Evolutionary conservation across 2,888 invertebrate genomes (phyloP).

Genomic region (Drosophila fulvimacula): DNA sequence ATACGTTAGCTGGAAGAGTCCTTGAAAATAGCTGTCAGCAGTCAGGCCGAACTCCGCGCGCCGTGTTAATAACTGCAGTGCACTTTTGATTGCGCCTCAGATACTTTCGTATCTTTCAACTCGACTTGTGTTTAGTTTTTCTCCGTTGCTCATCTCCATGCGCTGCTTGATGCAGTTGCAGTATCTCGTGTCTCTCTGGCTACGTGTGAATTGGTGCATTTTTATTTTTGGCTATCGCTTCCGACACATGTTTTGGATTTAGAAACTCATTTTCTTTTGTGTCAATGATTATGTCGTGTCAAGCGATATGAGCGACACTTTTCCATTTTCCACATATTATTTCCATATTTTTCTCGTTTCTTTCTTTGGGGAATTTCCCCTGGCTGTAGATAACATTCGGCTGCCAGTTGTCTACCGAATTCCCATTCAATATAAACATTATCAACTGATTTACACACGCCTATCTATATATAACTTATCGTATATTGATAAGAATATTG

Average conservation of each 20-base stretch:
- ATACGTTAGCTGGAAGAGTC: slow-evolving; percentile 38
- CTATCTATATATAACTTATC: slow-evolving; percentile 48
- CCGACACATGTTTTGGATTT: slow-evolving; percentile 67
- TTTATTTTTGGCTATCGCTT: slow-evolving; percentile 60
- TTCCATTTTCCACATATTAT: slow-evolving; percentile 38
- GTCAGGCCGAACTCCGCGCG: slow-evolving; percentile 30
- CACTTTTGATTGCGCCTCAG: slow-evolving; percentile 60
- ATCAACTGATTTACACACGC: slow-evolving; percentile 23
- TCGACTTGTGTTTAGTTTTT: slow-evolving; percentile 49
- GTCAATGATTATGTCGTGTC: slow-evolving; percentile 53
- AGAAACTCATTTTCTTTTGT: slow-evolving; percentile 64
- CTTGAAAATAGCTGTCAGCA: slow-evolving; percentile 71
- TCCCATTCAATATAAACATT: slow-evolving; percentile 6
- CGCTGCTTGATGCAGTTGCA: slow-evolving; percentile 13
- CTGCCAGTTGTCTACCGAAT: slow-evolving; percentile 45
- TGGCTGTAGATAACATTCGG: slow-evolving; percentile 34
- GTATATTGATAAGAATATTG: slow-evolving; percentile 40
- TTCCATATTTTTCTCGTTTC: slow-evolving; percentile 30
- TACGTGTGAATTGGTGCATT: slow-evolving; percentile 37
- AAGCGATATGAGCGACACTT: slow-evolving; percentile 38
- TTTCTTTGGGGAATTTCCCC: slow-evolving; percentile 9
- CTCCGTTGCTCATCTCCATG: slow-evolving; percentile 9
- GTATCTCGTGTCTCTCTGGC: slow-evolving; percentile 7
- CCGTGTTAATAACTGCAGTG: slow-evolving; percentile 70
- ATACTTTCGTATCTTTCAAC: slow-evolving; percentile 61